phyloP scores from a whole-genome alignment of 2,797 vertebrate genomes.

The Spinus pinus region DNA sequence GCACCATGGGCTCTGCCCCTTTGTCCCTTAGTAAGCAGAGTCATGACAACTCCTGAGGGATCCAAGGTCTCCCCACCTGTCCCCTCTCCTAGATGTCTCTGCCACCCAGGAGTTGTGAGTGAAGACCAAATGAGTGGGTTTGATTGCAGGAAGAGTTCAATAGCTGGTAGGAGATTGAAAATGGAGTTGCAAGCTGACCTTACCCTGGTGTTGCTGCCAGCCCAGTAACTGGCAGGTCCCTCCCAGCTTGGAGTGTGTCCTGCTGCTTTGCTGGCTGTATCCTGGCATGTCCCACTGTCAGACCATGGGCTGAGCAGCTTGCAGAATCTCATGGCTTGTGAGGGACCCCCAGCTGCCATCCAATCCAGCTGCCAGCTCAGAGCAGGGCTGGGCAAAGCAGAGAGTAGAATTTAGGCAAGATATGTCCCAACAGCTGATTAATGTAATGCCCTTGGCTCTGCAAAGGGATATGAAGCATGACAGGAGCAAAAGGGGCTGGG shows the following conservation, averaged over 20 bases:
- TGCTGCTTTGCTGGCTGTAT: background rate
- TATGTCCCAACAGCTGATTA: background rate
- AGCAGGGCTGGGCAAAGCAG: background rate
- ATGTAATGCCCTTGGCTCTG: background rate
- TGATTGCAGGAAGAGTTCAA: background rate
- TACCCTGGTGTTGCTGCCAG: background rate
- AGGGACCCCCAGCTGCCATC: background rate
- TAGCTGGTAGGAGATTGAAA: background rate
- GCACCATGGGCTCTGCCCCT: background rate
- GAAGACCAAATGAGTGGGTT: background rate
- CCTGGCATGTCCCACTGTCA: background rate
- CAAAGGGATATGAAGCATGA: background rate
- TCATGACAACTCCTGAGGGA: background rate
- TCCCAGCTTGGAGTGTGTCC: background rate
- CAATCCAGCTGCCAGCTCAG: background rate
- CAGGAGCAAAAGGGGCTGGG: background rate
- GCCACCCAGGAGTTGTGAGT: background rate
- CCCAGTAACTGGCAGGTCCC: background rate
- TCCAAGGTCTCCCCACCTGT: background rate
- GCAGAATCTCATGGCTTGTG: fast-evolving
- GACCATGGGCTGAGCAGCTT: background rate
- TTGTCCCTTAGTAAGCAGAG: background rate
- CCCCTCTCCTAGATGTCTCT: background rate
- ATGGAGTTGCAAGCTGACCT: background rate
- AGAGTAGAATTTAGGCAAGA: background rate